Percentiles rank a stretch among this genome's conserved stretches.
These are phyloP conservation scores for Lepidocyrtinus sp. DNA, from an alignment of 2,888 invertebrate species.

Conservation along the genomic window DNA sequence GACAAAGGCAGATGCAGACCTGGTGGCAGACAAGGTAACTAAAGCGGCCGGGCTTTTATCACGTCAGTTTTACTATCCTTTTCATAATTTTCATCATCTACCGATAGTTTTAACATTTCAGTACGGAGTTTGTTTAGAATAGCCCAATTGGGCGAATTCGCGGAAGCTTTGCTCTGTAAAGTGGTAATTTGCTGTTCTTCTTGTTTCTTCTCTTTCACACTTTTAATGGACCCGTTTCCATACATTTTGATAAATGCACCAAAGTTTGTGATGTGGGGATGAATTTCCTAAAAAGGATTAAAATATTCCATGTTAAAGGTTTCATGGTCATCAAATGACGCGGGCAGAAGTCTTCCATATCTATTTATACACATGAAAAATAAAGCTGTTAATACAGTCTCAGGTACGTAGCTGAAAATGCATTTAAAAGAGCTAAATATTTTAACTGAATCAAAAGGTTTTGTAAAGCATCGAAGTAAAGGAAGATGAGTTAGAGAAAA, in stretches of 20 bases:
- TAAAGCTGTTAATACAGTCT: too few species aligned
- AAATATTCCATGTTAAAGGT: too few species aligned
- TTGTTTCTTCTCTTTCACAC: slow-evolving; percentile 91
- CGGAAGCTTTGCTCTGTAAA: slow-evolving; percentile 88
- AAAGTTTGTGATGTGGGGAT: slow-evolving; percentile 96
- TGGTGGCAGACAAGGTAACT: too few species aligned
- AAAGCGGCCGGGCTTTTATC: background rate
- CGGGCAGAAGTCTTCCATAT: too few species aligned
- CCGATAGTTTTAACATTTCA: slow-evolving; percentile 84
- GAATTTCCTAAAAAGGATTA: slow-evolving; percentile 83
- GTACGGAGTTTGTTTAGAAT: slow-evolving; percentile 87
- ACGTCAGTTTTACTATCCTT: background rate
- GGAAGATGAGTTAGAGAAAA: too few species aligned
- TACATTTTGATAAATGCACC: slow-evolving; percentile 94
- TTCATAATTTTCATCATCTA: too few species aligned
- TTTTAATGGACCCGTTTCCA: slow-evolving; percentile 91
- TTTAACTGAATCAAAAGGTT: slow-evolving; percentile 19
- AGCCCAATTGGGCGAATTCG: slow-evolving; percentile 92
- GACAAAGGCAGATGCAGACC: too few species aligned
- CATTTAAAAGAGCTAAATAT: too few species aligned
- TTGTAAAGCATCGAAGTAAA: too few species aligned
- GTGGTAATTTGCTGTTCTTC: slow-evolving; percentile 94
- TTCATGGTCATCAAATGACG: too few species aligned
- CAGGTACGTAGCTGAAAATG: too few species aligned
- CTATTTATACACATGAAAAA: background rate